Conservation (phyloP, 2,888 invertebrate species). For the Meghimatium bilineatum region DNA sequence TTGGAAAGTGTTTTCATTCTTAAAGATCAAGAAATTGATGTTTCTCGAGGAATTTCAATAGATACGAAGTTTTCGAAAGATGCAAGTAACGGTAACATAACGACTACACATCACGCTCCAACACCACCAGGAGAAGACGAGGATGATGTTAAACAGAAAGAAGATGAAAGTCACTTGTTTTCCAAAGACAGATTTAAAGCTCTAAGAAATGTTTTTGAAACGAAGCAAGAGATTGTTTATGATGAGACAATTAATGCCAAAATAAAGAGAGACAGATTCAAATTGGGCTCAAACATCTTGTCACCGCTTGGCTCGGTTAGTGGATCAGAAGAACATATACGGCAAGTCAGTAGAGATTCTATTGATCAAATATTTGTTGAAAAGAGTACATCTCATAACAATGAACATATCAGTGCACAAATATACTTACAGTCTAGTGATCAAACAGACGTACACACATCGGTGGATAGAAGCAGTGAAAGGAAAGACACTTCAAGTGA, state of each 20-base stretch:
- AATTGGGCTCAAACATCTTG: background rate
- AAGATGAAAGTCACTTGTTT: conserved; percentile 31
- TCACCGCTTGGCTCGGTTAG: background rate
- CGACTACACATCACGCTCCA: background rate
- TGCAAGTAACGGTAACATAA: background rate
- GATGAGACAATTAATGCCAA: background rate
- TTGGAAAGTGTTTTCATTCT: background rate
- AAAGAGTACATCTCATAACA: background rate
- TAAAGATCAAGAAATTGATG: background rate
- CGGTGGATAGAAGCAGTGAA: background rate
- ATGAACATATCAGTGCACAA: background rate
- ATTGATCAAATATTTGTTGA: background rate
- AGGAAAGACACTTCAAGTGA: background rate
- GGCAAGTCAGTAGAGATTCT: background rate
- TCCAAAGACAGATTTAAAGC: conserved; percentile 30
- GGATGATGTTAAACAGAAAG: background rate
- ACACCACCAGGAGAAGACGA: background rate
- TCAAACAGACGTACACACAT: background rate
- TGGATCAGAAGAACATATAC: background rate
- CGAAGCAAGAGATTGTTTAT: background rate
- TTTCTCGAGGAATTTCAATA: background rate
- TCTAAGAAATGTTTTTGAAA: conserved; percentile 27
- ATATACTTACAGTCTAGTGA: background rate
- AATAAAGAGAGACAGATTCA: background rate
- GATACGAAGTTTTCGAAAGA: background rate